A percentile compares a stretch with the other conserved stretches of the same genome.
Conservation (phyloP, 1,140 invertebrate genomes). For the Drosophila cardini region DNA sequence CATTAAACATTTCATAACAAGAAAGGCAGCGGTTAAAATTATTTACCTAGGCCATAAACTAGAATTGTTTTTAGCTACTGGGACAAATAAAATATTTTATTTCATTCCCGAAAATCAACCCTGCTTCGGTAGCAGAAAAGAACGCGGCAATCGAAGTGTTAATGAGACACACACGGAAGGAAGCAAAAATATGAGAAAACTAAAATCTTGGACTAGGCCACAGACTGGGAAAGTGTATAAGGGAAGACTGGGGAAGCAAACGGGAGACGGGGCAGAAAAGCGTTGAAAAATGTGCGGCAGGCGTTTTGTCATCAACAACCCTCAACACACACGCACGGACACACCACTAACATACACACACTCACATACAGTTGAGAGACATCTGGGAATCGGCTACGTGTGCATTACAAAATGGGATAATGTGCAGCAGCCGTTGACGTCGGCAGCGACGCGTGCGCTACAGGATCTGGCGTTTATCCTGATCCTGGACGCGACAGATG, state of each 20-base stretch:
- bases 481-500: slow-evolving; percentile 69
- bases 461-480: slow-evolving; percentile 38
- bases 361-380: slow-evolving; percentile 8
- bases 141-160: slow-evolving; percentile 69
- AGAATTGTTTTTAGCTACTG: slow-evolving; percentile 10
- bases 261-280: slow-evolving; percentile 5
- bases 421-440: slow-evolving; percentile 55
- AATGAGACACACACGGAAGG: slow-evolving; percentile 63
- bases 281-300: slow-evolving; percentile 72
- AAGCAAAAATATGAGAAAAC: slow-evolving; percentile 45
- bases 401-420: slow-evolving; percentile 76
- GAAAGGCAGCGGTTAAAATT: slow-evolving; percentile 43
- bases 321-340: slow-evolving; percentile 36
- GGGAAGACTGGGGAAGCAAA: background rate
- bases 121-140: slow-evolving; percentile 25
- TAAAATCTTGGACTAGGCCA: slow-evolving; percentile 53
- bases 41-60: slow-evolving; percentile 59
- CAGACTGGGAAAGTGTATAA: slow-evolving; percentile 4
- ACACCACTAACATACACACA: slow-evolving; percentile 4
- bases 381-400: slow-evolving; percentile 76
- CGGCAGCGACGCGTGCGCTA: slow-evolving; percentile 63
- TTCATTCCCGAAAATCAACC: slow-evolving; percentile 49
- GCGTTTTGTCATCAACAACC: slow-evolving; percentile 72
- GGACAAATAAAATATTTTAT: slow-evolving; percentile 42
- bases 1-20: slow-evolving; percentile 74